Evolutionary conservation across 2,113 vertebrate species (phyloP).

Genomic region (Strix uralensis): DNA sequence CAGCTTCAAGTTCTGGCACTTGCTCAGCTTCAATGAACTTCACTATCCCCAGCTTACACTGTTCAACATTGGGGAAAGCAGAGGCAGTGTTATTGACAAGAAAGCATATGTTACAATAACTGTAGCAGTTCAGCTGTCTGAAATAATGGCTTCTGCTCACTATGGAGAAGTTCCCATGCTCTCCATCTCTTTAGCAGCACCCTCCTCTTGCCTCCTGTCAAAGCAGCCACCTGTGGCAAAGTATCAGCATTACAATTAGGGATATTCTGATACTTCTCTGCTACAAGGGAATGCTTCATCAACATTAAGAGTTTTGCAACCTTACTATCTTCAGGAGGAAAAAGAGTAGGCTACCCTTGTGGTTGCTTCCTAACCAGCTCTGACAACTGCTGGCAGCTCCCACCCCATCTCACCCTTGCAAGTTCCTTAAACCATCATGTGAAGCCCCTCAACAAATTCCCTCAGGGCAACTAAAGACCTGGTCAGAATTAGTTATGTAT

Average conservation of each 20-base stretch:
- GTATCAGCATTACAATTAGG: neutral
- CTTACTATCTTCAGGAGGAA: neutral
- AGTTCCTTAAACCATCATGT: neutral
- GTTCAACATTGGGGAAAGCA: slow-evolving; percentile 11
- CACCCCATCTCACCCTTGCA: rapidly evolving
- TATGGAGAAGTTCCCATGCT: neutral
- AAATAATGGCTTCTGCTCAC: neutral
- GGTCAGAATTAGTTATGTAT: neutral
- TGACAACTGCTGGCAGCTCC: neutral
- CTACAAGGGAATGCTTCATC: neutral
- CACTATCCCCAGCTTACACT: slow-evolving; percentile 98
- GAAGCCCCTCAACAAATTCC: neutral
- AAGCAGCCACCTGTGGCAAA: neutral
- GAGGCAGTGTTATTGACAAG: neutral
- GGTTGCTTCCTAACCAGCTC: neutral
- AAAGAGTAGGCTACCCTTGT: neutral
- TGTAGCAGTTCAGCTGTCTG: neutral
- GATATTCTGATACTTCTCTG: neutral
- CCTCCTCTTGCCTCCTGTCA: neutral
- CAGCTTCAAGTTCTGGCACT: slow-evolving; percentile 93
- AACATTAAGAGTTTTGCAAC: neutral
- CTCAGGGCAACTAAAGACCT: neutral
- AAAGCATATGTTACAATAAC: rapidly evolving
- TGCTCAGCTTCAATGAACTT: slow-evolving; percentile 97
- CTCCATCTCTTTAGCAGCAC: neutral